A percentile compares a stretch with the other conserved stretches of the same genome.
phyloP scores from a whole-genome alignment of 2,113 vertebrate genomes.

The Spea bombifrons region DNA sequence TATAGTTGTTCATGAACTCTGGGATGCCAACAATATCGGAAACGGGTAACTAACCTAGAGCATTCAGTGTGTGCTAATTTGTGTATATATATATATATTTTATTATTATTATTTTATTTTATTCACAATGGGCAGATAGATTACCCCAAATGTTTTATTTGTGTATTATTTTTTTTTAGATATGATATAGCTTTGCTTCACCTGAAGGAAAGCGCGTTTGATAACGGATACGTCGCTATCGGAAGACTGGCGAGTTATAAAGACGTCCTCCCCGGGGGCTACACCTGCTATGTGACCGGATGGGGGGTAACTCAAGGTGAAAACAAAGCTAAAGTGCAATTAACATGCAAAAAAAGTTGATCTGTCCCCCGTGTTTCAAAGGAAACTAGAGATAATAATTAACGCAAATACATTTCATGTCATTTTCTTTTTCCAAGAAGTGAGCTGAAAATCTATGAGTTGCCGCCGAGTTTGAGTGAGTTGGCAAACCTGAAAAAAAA shows the following conservation, averaged over 20 bases:
- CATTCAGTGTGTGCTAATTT: rapidly evolving
- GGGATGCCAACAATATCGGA: constrained; percentile 53
- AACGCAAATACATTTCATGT: too few species aligned
- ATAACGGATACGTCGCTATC: constrained; percentile 52
- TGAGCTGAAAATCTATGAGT: too few species aligned
- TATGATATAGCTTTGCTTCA: constrained; percentile 64
- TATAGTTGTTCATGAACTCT: constrained; percentile 49
- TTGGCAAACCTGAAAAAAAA: too few species aligned
- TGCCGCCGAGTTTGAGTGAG: too few species aligned
- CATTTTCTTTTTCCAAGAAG: too few species aligned
- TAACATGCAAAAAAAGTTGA: too few species aligned
- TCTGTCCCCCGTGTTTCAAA: too few species aligned
- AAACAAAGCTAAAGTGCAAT: neutral
- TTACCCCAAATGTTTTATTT: too few species aligned
- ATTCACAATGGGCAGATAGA: too few species aligned
- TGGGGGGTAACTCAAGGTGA: constrained; percentile 58
- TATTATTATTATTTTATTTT: too few species aligned
- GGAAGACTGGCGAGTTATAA: constrained; percentile 46
- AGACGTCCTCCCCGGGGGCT: constrained; percentile 52
- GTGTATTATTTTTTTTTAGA: constrained; percentile 48
- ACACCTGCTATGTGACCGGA: constrained; percentile 61
- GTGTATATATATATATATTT: too few species aligned
- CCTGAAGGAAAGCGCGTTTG: constrained; percentile 47
- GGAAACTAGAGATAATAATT: too few species aligned
- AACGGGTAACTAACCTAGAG: constrained; percentile 53